Percentiles rank a stretch among this genome's conserved stretches.
Conservation (phyloP, 2,797 vertebrate species). For the Eutrigla gurnardus region DNA sequence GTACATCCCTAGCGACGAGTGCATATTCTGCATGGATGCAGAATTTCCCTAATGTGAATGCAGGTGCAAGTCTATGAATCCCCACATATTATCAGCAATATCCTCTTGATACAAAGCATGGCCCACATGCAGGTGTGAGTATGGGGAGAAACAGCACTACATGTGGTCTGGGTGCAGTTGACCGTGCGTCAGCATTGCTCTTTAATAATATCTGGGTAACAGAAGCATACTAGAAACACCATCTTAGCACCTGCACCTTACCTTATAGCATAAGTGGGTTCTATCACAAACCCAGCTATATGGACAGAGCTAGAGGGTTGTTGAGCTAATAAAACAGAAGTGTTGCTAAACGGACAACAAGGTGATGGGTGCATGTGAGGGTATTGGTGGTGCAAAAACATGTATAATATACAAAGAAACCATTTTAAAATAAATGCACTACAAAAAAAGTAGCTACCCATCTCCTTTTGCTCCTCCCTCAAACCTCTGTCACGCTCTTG, state of each 20-base stretch:
- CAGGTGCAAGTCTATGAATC: neutral
- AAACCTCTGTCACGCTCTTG: constrained; percentile 11
- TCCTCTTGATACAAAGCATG: neutral
- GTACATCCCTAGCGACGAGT: neutral
- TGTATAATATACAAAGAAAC: neutral
- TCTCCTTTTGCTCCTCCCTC: constrained; percentile 1
- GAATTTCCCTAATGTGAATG: neutral
- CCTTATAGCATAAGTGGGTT: constrained; percentile 7
- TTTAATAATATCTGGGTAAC: constrained; percentile 31
- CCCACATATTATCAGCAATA: constrained; percentile 1
- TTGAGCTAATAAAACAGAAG: constrained; percentile 24
- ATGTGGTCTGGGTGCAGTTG: constrained; percentile 13
- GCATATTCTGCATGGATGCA: neutral
- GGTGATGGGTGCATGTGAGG: constrained; percentile 2
- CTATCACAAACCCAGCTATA: constrained; percentile 47
- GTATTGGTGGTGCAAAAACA: neutral
- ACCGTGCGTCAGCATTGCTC: constrained; percentile 27
- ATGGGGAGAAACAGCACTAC: constrained; percentile 17
- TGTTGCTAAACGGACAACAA: constrained; percentile 39
- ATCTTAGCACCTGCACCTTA: constrained; percentile 33
- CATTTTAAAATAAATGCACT: neutral
- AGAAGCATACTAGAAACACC: constrained; percentile 8
- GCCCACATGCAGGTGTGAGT: constrained; percentile 26
- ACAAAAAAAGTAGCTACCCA: neutral
- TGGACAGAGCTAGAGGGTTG: constrained; percentile 28